These are phyloP conservation scores for Cheilosia vernalis DNA, from an alignment of 2,888 invertebrate species.

Conservation along the genomic window DNA sequence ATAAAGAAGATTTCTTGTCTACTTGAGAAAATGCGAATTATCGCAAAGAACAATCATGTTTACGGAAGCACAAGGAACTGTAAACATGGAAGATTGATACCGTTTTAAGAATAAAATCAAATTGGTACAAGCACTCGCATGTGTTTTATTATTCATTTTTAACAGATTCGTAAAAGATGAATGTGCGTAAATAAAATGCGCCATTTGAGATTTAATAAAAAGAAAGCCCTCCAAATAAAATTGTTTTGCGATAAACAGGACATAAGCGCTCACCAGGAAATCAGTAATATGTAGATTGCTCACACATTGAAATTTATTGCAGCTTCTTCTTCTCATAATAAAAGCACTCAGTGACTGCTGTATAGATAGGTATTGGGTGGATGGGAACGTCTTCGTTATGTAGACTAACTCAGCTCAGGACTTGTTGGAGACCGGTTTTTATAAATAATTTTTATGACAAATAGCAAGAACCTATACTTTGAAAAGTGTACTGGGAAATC, in stretches of 20 bases:
- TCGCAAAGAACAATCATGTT: constrained; percentile 32
- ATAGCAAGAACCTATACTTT: too few species aligned
- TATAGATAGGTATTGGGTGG: too few species aligned
- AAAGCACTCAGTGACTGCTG: too few species aligned
- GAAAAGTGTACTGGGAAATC: too few species aligned
- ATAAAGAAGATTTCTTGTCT: constrained; percentile 36
- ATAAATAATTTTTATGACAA: too few species aligned
- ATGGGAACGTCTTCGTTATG: too few species aligned
- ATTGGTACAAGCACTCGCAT: neutral
- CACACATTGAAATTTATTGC: too few species aligned
- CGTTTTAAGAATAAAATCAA: constrained; percentile 42
- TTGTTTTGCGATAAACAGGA: neutral
- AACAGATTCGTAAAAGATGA: constrained; percentile 15
- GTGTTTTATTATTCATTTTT: neutral
- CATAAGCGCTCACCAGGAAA: too few species aligned
- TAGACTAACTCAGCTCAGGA: too few species aligned
- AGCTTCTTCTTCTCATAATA: too few species aligned
- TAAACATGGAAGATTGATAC: constrained; percentile 27
- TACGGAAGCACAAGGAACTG: constrained; percentile 23
- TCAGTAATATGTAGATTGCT: too few species aligned
- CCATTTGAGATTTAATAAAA: constrained; percentile 15
- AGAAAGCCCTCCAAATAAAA: neutral
- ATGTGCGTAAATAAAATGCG: neutral
- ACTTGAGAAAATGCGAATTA: constrained; percentile 28
- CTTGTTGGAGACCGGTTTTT: too few species aligned